A percentile compares a stretch with the other conserved stretches of the same genome.
Conservation (phyloP, 64 coral and sea anemone genomes). For the Actinia equina region DNA sequence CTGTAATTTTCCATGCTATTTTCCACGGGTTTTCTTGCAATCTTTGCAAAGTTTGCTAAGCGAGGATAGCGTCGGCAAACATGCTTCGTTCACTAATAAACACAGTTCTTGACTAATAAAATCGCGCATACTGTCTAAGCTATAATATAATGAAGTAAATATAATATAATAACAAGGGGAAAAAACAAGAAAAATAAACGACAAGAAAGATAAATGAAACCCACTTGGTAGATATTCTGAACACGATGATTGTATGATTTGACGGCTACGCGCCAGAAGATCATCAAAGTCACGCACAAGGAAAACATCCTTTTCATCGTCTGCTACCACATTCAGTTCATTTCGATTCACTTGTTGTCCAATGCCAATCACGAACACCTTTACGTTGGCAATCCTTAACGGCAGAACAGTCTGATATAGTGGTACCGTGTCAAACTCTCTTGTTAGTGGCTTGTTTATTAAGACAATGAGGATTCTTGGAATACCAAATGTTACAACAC, state of each 20-base stretch:
- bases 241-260: slow-evolving; percentile 40
- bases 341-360: slow-evolving; percentile 8
- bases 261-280: slow-evolving; percentile 16
- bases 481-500: slow-evolving; percentile 12
- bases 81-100: too few species aligned
- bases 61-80: too few species aligned
- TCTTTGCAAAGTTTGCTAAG: too few species aligned
- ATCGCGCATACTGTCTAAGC: too few species aligned
- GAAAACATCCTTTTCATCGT: slow-evolving; percentile 25
- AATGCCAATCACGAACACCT: slow-evolving; percentile 38
- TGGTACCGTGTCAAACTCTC: not conserved
- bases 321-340: slow-evolving; percentile 33
- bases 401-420: slow-evolving; percentile 30
- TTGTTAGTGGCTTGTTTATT: slow-evolving; percentile 30
- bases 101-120: too few species aligned
- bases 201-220: not conserved
- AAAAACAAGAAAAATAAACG: too few species aligned
- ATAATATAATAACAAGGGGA: too few species aligned
- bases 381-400: slow-evolving; percentile 25
- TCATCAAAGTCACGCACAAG: slow-evolving; percentile 46
- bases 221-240: not conserved
- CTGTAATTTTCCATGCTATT: too few species aligned
- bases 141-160: too few species aligned
- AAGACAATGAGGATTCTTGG: slow-evolving; percentile 48
- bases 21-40: too few species aligned